Evolutionary conservation across 2,113 vertebrate species (phyloP), one percentile per base, ranked within the genome.

Genomic region (Acrocephalus kingi): DNA sequence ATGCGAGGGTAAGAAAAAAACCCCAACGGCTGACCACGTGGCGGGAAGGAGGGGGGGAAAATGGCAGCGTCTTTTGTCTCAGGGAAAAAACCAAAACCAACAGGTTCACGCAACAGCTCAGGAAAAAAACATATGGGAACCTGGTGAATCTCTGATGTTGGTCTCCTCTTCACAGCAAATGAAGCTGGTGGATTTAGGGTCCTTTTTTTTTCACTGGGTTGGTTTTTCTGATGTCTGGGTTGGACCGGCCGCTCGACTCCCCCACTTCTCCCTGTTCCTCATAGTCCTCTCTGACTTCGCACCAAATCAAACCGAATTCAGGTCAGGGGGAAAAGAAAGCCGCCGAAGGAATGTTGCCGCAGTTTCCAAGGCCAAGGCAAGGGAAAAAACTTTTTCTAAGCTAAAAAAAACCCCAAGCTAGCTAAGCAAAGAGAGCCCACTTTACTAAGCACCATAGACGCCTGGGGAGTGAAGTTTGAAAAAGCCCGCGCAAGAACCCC

Each of bases 241-340:
- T 2, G 1, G 13, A 51, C 15, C 1, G 3, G 22, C 35, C 3
- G 0, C n/a, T 62, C 2, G 0, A 15, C 21, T 76, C n/a, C 7
- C 13, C 3, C 2, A 0, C 28, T 61, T 49, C n/a, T 49, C 12
- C 35, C 2, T 12, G 52, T 16, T 54, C 3, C 15, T 3, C 1
- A 9, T 25, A 20, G 21, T 51, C 35, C 30, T 51, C 30, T 63
- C 46, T 51, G 46, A 41, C 17, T 31, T 27, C 10, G 1, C 39
- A 74, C 39, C 18, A 15, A 27, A 74, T 18, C 35, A 33, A 25
- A 62, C 58, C 3, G 0, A 51, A 51, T 35, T 35, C 28, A 21
- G 35, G 14, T 62, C 46, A 77, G 35, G 69, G 35, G 8, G 43
- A 43, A 12, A 37, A 46, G 15, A n/a, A 62, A 6, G 23, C 10